These are phyloP conservation scores for Hymenopus coronatus DNA, from an alignment of 2,888 invertebrate genomes.

Conservation along the genomic window DNA sequence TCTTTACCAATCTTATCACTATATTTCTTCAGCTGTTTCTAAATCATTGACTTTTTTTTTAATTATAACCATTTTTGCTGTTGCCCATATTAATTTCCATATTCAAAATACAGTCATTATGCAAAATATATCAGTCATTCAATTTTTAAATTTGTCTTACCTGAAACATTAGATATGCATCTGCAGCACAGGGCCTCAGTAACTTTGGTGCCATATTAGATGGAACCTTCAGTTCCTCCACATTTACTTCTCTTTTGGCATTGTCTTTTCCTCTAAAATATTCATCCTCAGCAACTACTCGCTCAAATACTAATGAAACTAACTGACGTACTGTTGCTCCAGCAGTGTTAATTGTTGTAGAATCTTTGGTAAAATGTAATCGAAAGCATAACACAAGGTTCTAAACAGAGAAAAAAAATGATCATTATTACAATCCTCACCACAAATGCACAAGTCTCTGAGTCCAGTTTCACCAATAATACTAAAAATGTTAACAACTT, in stretches of 20 bases:
- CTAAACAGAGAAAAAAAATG: slow-evolving; percentile 49
- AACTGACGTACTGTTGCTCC: slow-evolving; percentile 96
- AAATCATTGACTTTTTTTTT: too few relatives aligned
- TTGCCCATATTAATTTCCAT: too few relatives aligned
- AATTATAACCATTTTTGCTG: too few relatives aligned
- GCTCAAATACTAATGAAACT: slow-evolving; percentile 87
- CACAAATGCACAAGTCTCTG: too few relatives aligned
- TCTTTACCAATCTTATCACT: too few relatives aligned
- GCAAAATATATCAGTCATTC: too few relatives aligned
- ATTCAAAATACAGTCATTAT: too few relatives aligned
- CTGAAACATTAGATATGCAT: slow-evolving; percentile 93
- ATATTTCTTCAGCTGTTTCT: too few relatives aligned
- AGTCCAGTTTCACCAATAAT: too few relatives aligned
- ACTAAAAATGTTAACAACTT: too few relatives aligned
- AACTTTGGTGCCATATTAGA: slow-evolving; percentile 77
- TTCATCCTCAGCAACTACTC: slow-evolving; percentile 73
- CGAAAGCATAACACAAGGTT: slow-evolving; percentile 94
- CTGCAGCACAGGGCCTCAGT: slow-evolving; percentile 82
- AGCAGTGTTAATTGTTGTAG: slow-evolving; percentile 93
- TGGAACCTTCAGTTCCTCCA: slow-evolving; percentile 76
- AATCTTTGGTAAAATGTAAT: slow-evolving; percentile 92
- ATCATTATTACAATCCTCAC: not conserved
- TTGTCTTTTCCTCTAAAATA: slow-evolving; percentile 44
- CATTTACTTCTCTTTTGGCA: slow-evolving; percentile 56
- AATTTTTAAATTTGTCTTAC: slow-evolving; percentile 46